A percentile compares a stretch with the other conserved stretches of the same genome.
phyloP scores from a whole-genome alignment of 92 coral and sea anemone genomes.

The Porites lobata region DNA sequence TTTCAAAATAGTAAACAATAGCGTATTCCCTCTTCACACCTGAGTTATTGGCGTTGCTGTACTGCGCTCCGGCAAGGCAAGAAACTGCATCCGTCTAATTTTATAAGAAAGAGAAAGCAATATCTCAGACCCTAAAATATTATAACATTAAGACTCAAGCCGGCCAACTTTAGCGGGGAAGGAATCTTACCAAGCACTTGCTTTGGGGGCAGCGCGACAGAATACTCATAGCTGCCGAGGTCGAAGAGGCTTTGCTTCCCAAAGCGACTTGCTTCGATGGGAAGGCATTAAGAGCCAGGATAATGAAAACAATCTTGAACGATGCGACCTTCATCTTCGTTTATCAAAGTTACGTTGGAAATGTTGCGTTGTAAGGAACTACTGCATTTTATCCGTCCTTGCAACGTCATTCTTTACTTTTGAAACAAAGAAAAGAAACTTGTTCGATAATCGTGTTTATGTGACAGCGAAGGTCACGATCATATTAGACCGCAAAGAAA shows the following conservation, averaged over 20 bases:
- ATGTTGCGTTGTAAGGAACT: neutral
- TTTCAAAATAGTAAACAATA: too few relatives aligned
- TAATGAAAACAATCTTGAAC: neutral
- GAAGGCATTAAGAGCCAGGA: neutral
- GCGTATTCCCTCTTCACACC: neutral
- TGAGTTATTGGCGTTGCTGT: neutral
- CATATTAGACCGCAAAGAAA: neutral
- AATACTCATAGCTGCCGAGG: neutral
- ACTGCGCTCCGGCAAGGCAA: constrained; percentile 1
- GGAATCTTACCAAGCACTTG: neutral
- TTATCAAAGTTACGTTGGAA: neutral
- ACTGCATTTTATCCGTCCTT: neutral
- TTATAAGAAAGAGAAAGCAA: neutral
- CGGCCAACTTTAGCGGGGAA: neutral
- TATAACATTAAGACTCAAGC: neutral
- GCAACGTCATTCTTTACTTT: neutral
- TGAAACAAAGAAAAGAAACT: neutral
- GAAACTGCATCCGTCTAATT: constrained; percentile 10
- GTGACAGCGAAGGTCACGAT: neutral
- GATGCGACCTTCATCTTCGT: neutral
- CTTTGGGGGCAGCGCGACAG: neutral
- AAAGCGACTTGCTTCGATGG: neutral
- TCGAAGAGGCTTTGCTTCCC: neutral
- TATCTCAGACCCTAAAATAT: neutral
- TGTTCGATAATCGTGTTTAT: neutral